Conservation (phyloP, 2,888 invertebrate genomes). For the Drosophila meridionalis region DNA sequence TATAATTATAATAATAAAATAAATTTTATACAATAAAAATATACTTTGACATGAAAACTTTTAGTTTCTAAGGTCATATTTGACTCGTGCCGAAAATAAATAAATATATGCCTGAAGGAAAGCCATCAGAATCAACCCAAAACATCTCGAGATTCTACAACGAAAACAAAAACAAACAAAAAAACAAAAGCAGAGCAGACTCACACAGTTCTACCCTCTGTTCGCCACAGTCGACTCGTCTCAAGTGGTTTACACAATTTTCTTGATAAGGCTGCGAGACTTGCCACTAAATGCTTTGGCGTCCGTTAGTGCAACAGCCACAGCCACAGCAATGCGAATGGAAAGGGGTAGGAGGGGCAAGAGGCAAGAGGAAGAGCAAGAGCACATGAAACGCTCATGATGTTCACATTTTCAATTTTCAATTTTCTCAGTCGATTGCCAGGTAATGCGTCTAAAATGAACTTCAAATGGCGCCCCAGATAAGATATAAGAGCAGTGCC, state of each 20-base stretch:
- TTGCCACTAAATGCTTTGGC: constrained; percentile 71
- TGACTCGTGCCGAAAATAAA: constrained; percentile 45
- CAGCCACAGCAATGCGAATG: constrained; percentile 5
- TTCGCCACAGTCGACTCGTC: constrained; percentile 20
- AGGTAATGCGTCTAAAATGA: constrained; percentile 72
- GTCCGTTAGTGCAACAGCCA: constrained; percentile 67
- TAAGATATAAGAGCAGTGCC: constrained; percentile 53
- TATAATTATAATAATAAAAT: neutral
- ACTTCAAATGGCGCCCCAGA: constrained; percentile 70
- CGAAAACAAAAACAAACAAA: neutral
- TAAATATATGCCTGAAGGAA: constrained; percentile 18
- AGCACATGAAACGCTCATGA: constrained; percentile 11
- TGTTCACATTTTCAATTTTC: constrained; percentile 33
- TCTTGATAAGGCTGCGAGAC: constrained; percentile 46
- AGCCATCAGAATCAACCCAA: neutral
- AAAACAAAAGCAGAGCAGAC: neutral
- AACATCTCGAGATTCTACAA: neutral
- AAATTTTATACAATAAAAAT: neutral
- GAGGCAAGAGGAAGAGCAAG: constrained; percentile 6
- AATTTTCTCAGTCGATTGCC: constrained; percentile 63
- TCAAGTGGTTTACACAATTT: constrained; percentile 55
- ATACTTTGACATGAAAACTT: constrained; percentile 12
- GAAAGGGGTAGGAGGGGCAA: neutral
- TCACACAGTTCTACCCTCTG: constrained; percentile 4
- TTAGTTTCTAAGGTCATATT: constrained; percentile 38